Base-by-base conservation (phyloP, 2,888 invertebrate genomes). In the Habroteleia sp. region DNA sequence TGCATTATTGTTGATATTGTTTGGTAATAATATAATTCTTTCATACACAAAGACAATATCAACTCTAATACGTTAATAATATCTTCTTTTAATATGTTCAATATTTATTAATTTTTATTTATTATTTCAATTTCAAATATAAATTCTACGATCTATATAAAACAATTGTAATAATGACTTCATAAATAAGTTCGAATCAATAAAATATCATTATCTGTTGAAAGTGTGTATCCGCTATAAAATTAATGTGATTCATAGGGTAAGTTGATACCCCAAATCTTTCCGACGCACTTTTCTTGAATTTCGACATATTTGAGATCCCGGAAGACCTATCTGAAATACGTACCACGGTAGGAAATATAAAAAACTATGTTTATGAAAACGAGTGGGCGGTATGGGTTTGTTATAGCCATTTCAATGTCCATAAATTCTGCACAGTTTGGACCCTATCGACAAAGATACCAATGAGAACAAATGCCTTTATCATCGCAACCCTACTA, bases 241-340 rank as follows among this genome's bases (percentile, higher is more conserved):
- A n/a, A n/a, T n/a, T n/a, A n/a, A n/a, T n/a, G n/a, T n/a, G n/a
- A n/a, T n/a, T n/a, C n/a, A n/a, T 41, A 27, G 48, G 62, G 31
- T 16, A 41, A 35, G 25, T 54, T 37, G 50, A 6, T 37, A 54
- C 60, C 56, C 66, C 42, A 56, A 44, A 66, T 66, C 23, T 56
- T 41, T 50, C 16, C 42, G 37, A 46, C 31, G 16, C 39, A 29
- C n/a, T 46, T 72, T 72, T 41, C 16, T 16, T 62, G 25, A 44
- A 62, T 62, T 65, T 52, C 3, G 37, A 17, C 44, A 20, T 60
- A 52, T 66, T 68, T 41, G 52, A 69, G 77, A 68, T 79, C 84
- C 82, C 84, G 81, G 80, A 84, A 84, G 82, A 81, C 83, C 85
- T 83, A 84, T 86, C 84, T 78, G 73, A 73, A 79, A 84, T 82